Percentiles rank a stretch among this genome's conserved stretches.
Evolutionary conservation across 2,797 vertebrate species (phyloP).

Genomic region (Xyrichtys novacula): DNA sequence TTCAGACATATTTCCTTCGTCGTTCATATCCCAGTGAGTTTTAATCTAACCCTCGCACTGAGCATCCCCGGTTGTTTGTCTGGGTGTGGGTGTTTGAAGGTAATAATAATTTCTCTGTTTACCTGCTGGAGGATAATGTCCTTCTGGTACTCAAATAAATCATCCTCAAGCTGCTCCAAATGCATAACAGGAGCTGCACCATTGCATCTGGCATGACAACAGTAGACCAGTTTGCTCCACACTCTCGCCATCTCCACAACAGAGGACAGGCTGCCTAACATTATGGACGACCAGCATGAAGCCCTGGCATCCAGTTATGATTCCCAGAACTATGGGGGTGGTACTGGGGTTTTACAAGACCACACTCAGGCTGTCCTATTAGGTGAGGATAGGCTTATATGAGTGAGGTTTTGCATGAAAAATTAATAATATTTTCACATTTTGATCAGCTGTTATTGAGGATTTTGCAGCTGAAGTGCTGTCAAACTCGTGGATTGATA

Average conservation of each 20-base stretch:
- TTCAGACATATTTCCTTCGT: not conserved
- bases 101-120: constrained; percentile 47
- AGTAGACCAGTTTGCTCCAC: constrained; percentile 65
- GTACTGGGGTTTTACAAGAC: constrained; percentile 55
- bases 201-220: constrained; percentile 73
- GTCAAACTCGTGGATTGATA: not conserved
- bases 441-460: not conserved
- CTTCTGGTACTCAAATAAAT: constrained; percentile 45
- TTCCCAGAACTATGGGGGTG: constrained; percentile 31
- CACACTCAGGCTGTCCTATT: constrained; percentile 41
- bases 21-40: not conserved
- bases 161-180: constrained; percentile 43
- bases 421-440: too few relatives aligned
- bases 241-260: constrained; percentile 61
- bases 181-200: constrained; percentile 62
- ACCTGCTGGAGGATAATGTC: constrained; percentile 56
- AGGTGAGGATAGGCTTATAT: not conserved
- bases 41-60: not conserved
- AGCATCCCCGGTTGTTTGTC: constrained; percentile 7
- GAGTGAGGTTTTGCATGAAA: too few relatives aligned
- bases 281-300: constrained; percentile 74
- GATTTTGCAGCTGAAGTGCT: not conserved
- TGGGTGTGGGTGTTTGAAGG: constrained; percentile 24
- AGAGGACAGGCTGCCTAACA: constrained; percentile 69
- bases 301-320: constrained; percentile 52